Conservation (phyloP, 2,888 invertebrate species). For the Drosophila multiciliata region DNA sequence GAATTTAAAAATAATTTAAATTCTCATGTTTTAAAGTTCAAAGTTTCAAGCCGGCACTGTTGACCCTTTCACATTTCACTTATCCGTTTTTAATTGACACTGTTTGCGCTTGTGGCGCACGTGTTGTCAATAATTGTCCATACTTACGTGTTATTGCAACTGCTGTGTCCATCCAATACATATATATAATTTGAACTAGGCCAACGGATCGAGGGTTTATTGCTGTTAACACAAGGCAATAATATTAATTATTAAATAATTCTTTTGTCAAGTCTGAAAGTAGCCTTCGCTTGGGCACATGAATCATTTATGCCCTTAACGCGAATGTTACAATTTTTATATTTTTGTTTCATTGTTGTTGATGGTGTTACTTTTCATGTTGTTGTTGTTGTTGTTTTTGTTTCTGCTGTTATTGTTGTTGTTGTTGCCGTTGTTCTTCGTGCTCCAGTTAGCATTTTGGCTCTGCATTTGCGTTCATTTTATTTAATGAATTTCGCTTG, state of each 20-base stretch:
- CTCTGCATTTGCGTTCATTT: conserved; percentile 47
- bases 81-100: conserved; percentile 13
- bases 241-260: conserved; percentile 45
- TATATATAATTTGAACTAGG: neutral
- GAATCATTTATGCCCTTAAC: conserved; percentile 65
- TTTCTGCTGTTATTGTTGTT: conserved; percentile 11
- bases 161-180: conserved; percentile 1
- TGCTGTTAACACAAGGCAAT: conserved; percentile 5
- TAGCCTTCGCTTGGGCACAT: conserved; percentile 51
- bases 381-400: conserved; percentile 26
- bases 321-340: conserved; percentile 9
- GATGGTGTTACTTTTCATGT: conserved; percentile 18
- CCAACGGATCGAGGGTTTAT: neutral
- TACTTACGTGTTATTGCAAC: neutral
- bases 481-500: conserved; percentile 64
- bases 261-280: conserved; percentile 37
- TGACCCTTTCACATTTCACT: conserved; percentile 28
- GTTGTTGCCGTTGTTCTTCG: conserved; percentile 43
- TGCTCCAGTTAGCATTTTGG: conserved; percentile 71
- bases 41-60: neutral
- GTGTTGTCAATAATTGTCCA: conserved; percentile 23
- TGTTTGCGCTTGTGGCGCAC: conserved; percentile 15
- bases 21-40: neutral
- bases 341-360: conserved; percentile 20
- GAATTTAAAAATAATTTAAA: neutral